phyloP scores from a whole-genome alignment of 2,797 vertebrate genomes.

The Acanthiza pusilla region DNA sequence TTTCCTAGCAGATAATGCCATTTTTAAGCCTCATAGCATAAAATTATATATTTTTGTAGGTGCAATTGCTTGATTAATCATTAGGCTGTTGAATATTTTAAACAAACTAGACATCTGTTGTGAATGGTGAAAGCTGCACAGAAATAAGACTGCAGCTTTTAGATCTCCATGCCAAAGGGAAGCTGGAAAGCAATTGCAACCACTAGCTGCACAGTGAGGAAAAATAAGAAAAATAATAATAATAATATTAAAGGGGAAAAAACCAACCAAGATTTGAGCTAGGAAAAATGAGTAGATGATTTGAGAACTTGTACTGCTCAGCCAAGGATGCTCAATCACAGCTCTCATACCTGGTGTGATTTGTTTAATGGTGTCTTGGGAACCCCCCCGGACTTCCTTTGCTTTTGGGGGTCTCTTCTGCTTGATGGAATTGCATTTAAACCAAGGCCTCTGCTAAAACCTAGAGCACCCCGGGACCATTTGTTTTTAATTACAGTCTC shows the following conservation, averaged over 20 bases:
- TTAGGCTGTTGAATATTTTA: slow-evolving; percentile 58
- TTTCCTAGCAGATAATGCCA: background rate
- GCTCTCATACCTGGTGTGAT: background rate
- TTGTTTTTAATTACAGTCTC: background rate
- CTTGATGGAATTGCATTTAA: background rate
- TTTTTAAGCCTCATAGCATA: slow-evolving; percentile 1
- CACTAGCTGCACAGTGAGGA: background rate
- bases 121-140: slow-evolving; percentile 31
- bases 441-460: background rate
- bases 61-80: slow-evolving; percentile 58
- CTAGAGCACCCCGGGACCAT: background rate
- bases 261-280: background rate
- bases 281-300: background rate
- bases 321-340: background rate
- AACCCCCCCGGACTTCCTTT: background rate
- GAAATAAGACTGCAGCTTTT: slow-evolving; percentile 31
- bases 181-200: slow-evolving; percentile 5
- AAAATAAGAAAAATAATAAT: background rate
- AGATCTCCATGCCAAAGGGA: slow-evolving; percentile 30
- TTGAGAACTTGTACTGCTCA: background rate
- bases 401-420: background rate
- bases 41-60: slow-evolving; percentile 50
- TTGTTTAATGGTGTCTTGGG: background rate
- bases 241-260: background rate
- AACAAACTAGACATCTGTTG: slow-evolving; percentile 64